Conservation (phyloP, 2,797 vertebrate species). For the Coregonus ussuriensis region DNA sequence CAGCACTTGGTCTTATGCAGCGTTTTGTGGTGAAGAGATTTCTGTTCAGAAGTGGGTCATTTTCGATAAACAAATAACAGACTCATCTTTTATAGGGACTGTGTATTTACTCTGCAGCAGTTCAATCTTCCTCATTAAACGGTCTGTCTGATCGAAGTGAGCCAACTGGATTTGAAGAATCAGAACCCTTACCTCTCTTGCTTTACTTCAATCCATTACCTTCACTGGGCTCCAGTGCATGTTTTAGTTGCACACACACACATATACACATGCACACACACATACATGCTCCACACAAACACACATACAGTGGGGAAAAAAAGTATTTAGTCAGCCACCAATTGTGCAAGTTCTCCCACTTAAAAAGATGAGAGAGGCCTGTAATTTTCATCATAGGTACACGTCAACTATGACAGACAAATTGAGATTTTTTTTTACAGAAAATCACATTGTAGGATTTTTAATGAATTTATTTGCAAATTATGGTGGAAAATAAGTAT, state of each 20-base stretch:
- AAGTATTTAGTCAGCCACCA: no score
- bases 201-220: constrained; percentile 1
- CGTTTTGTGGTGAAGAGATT: constrained; percentile 18
- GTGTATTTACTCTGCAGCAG: constrained; percentile 14
- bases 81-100: constrained; percentile 44
- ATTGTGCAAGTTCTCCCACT: no score
- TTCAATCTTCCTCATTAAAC: constrained; percentile 2
- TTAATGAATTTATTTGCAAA: no score
- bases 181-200: no score
- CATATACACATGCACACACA: constrained; percentile 7
- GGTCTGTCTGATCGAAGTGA: neutral
- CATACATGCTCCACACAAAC: neutral
- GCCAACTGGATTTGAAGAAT: neutral
- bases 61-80: constrained; percentile 56
- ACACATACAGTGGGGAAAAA: neutral
- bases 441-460: no score
- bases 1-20: constrained; percentile 21
- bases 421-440: no score
- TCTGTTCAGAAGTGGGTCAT: constrained; percentile 43
- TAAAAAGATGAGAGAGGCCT: no score
- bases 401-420: no score
- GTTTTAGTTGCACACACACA: constrained; percentile 13
- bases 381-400: no score
- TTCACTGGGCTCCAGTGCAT: neutral
- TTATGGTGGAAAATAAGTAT: no score